Evolutionary conservation across 2,113 vertebrate species (phyloP).

Genomic region (Dromaius novaehollandiae): DNA sequence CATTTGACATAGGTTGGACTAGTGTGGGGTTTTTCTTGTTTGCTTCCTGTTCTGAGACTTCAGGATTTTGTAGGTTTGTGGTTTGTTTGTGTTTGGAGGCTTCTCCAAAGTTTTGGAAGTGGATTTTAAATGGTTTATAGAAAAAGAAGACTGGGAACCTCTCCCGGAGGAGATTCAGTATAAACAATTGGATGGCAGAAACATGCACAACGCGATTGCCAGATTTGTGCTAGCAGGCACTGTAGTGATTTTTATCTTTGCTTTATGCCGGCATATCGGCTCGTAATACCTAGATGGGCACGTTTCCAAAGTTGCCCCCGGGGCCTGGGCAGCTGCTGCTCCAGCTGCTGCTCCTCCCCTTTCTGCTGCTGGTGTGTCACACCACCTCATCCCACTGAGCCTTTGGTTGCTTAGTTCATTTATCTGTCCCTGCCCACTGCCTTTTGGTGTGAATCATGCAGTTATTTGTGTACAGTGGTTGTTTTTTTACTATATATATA

Average conservation of each 20-base stretch:
- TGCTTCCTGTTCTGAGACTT: neutral
- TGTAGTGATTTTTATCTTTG: neutral
- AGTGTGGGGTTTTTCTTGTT: neutral
- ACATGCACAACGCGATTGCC: neutral
- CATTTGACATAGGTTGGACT: neutral
- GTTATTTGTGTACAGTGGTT: conserved; percentile 26
- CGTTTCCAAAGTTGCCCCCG: neutral
- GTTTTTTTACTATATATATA: neutral
- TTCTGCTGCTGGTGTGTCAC: neutral
- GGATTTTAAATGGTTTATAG: neutral
- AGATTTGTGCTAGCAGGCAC: neutral
- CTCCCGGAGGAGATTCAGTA: neutral
- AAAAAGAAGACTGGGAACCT: neutral
- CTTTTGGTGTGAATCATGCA: conserved; percentile 42
- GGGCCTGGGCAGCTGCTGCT: neutral
- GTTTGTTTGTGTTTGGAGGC: neutral
- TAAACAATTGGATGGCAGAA: neutral
- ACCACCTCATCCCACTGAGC: neutral
- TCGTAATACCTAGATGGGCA: accelerated
- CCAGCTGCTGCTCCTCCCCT: conserved; percentile 25
- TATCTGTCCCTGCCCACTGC: conserved; percentile 36
- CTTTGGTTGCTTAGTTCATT: neutral
- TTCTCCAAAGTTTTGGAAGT: neutral
- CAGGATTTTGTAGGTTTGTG: neutral
- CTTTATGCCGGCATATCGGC: neutral